Base-by-base conservation (phyloP, 92 coral and sea anemone species). In the Scolanthus callimorphus region DNA sequence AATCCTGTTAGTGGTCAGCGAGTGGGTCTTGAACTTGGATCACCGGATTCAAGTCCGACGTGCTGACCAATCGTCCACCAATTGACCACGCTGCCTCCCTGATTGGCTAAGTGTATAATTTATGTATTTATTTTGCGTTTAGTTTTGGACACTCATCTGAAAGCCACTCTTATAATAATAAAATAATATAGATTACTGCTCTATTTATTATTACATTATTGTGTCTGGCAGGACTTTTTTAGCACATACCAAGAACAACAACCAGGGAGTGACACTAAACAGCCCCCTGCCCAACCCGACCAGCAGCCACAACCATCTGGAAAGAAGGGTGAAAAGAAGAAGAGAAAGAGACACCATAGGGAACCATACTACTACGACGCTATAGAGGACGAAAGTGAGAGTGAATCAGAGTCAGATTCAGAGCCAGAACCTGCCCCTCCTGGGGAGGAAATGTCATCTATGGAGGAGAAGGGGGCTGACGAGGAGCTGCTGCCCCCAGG, bases 381-480 rank as follows among this genome's bases (percentile, higher is more conserved):
- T 77, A 90, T 64, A 17, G 95, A 90, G 46, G 91, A 90, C 48
- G 98, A 92, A 39, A 92, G 98, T 29, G 98, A 92, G 44, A 88
- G 92, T 17, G 98, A 92, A 27, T 88, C 96, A 0, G 96, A 92
- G 13, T 79, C 94, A 4, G 97, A 90, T 17, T 82, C 96, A 1
- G 98, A 92, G 51, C 87, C 96, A 0, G 98, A 92, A 46, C 98
- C 96, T 1, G 96, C 96, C n/a, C 98, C 98, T 13, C 92, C 96
- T 28, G 96, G 96, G 51, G 94, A 84, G 53, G 98, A 92, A 53
- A 69, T 74, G 60, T 71, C 89, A 4, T 81, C 88, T 10, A 63
- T 74, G 74, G 96, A 88, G 53, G 77, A 89, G 29, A 56, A 57
- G 58, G 91, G 75, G 4, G 90, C 66, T 55, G 96, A 91, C 28